Conservation (phyloP, 2,113 vertebrate genomes). For the Poecilia latipinna region DNA sequence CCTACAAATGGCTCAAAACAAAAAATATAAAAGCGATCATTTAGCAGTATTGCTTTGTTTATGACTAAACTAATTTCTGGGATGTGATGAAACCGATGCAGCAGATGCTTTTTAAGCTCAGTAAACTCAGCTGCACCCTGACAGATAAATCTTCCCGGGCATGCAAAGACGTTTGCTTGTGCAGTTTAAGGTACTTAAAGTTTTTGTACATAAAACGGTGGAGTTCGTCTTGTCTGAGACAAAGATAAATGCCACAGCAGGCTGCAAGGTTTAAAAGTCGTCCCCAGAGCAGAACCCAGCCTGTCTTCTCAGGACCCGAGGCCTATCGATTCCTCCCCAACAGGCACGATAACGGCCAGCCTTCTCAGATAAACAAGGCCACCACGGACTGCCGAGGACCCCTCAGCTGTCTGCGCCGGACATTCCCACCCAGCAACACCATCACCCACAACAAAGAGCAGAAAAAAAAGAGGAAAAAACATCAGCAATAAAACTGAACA, state of each 20-base stretch:
- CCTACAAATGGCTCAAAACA: too few relatives aligned
- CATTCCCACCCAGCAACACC: constrained; percentile 54
- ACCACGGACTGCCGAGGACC: constrained; percentile 69
- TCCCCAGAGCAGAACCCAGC: constrained; percentile 67
- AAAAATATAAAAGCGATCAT: too few relatives aligned
- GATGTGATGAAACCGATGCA: too few relatives aligned
- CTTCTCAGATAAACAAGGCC: constrained; percentile 78
- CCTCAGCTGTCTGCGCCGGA: constrained; percentile 63
- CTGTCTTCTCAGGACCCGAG: constrained; percentile 66
- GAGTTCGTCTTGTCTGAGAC: constrained; percentile 57
- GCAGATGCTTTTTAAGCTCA: too few relatives aligned
- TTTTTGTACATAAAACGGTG: constrained; percentile 13
- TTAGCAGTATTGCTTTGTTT: too few relatives aligned
- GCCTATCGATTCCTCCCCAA: constrained; percentile 73
- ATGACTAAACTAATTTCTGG: not conserved
- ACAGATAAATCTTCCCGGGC: not conserved
- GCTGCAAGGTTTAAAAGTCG: constrained; percentile 67
- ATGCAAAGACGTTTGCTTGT: not conserved
- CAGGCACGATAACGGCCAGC: constrained; percentile 74
- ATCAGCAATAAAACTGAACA: constrained; percentile 69
- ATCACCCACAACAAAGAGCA: constrained; percentile 20
- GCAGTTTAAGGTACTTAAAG: not conserved
- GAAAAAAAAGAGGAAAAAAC: constrained; percentile 42
- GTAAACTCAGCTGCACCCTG: too few relatives aligned
- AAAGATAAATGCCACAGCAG: constrained; percentile 65